Evolutionary conservation across 2,113 vertebrate genomes (phyloP).

Genomic region (Piliocolobus tephrosceles): DNA sequence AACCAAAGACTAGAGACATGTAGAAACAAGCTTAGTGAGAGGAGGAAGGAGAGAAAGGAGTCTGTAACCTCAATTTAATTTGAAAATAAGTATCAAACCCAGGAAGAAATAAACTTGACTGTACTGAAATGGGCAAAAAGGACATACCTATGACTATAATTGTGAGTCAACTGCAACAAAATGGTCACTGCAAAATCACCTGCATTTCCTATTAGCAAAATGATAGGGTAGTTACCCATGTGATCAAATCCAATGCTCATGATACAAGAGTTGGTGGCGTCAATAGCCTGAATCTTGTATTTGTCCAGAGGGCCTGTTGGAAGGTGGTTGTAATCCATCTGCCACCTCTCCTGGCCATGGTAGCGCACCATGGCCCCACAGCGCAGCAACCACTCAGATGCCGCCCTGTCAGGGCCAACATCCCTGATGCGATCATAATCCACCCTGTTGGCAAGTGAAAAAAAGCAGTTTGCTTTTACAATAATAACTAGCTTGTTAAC

Average conservation of each 20-base stretch:
- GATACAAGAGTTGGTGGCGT: conserved; percentile 96
- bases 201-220: not conserved
- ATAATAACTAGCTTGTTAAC: rapidly evolving
- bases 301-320: conserved; percentile 89
- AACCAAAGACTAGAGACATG: not conserved
- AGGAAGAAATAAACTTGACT: conserved; percentile 13
- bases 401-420: conserved; percentile 92
- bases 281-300: conserved; percentile 93
- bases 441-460: conserved; percentile 85
- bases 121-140: not conserved
- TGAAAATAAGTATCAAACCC: conserved; percentile 11
- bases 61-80: not conserved
- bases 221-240: conserved; percentile 86
- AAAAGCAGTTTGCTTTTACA: rapidly evolving
- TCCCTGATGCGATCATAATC: conserved; percentile 93
- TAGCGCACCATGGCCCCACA: conserved; percentile 94
- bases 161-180: not conserved
- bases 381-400: conserved; percentile 96
- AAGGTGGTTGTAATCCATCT: conserved; percentile 94
- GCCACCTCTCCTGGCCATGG: conserved; percentile 91
- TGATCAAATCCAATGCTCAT: conserved; percentile 95
- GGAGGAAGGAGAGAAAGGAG: not conserved
- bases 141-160: not conserved
- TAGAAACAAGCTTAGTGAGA: not conserved
- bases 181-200: not conserved